Conservation (phyloP, 2,113 vertebrate species). For the Arothron firmamentum region DNA sequence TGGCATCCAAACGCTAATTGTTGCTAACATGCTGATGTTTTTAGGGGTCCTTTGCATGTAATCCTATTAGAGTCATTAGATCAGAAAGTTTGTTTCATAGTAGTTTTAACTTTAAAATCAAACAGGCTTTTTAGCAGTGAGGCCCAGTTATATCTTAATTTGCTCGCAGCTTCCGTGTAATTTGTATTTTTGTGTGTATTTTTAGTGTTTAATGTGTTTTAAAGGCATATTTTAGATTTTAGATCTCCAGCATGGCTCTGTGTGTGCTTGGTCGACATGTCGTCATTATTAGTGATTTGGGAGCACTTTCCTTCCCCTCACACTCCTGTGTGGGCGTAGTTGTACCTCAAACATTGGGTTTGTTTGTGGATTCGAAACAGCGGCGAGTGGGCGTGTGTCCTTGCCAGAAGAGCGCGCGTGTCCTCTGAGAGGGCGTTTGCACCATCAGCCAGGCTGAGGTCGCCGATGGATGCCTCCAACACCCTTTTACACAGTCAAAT, state of each 20-base stretch:
- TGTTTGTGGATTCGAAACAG: too few species aligned
- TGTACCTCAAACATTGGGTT: slow-evolving; percentile 1
- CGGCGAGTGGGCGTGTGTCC: too few species aligned
- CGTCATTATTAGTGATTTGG: slow-evolving; percentile 61
- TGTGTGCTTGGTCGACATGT: slow-evolving; percentile 36
- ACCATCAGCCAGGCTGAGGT: slow-evolving; percentile 3
- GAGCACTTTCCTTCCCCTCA: slow-evolving; percentile 37
- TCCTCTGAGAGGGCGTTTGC: too few species aligned
- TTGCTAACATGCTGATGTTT: neutral
- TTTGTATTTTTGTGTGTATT: slow-evolving; percentile 5
- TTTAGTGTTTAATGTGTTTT: neutral
- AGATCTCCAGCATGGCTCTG: too few species aligned
- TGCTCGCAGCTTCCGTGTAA: neutral
- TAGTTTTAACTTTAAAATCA: too few species aligned
- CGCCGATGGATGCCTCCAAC: neutral
- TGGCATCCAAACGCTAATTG: neutral
- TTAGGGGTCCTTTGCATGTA: neutral
- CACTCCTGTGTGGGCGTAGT: slow-evolving; percentile 38
- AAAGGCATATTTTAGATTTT: too few species aligned
- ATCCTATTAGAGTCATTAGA: too few species aligned
- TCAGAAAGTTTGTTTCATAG: too few species aligned
- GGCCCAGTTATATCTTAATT: neutral
- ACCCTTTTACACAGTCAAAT: too few species aligned
- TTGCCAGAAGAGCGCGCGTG: too few species aligned
- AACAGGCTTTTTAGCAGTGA: too few species aligned